Base-by-base conservation (phyloP, 2,797 vertebrate species). In the Cryptoblepharus egeriae region DNA sequence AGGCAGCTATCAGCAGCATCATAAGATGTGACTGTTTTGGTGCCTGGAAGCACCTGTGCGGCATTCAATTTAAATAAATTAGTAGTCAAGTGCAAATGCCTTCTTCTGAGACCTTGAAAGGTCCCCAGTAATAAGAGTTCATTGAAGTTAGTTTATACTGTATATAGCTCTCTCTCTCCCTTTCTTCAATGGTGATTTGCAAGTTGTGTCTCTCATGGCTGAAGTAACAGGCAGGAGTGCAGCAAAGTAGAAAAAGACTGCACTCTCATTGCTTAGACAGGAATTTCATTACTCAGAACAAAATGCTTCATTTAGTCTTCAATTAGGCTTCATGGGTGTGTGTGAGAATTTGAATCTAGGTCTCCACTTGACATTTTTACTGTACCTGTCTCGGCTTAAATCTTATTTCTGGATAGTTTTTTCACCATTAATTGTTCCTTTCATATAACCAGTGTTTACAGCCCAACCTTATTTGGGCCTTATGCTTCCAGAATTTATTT, bases 61-160 rank as follows among this genome's bases (percentile, higher is more conserved):
- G 57, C 60, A 58, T 88, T 79, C 77, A 74, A 32, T 92, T 52
- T 86, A 90, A 81, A 88, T 79, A 87, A 84, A 68, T 6, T 88
- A 35, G 1, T 4, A 58, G 57, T 45, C 11, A 86, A 83, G 73
- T 86, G 61, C 22, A 15, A 88, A 4, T 45, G 0, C 55, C 15
- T 70, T 85, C 79, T 83, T 91, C n/a, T 37, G 35, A 58, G 30
- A 49, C 42, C 1, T 28, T 86, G 81, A 65, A 79, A 81, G 11
- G 42, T 11, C 42, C 16, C 79, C 15, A 2, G 57, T 57, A 77
- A 24, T 13, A 60, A 42, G 26, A 42, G 57, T 75, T 80, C 18
- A 61, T 81, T 69, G 58, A 82, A 77, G 90, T 35, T 63, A 35
- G 11, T 52, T 1, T 52, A 8, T n/a, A n/a, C n/a, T n/a, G n/a